These are phyloP conservation scores for Nesoenas mayeri DNA, from an alignment of 2,113 vertebrate species.

Conservation along the genomic window DNA sequence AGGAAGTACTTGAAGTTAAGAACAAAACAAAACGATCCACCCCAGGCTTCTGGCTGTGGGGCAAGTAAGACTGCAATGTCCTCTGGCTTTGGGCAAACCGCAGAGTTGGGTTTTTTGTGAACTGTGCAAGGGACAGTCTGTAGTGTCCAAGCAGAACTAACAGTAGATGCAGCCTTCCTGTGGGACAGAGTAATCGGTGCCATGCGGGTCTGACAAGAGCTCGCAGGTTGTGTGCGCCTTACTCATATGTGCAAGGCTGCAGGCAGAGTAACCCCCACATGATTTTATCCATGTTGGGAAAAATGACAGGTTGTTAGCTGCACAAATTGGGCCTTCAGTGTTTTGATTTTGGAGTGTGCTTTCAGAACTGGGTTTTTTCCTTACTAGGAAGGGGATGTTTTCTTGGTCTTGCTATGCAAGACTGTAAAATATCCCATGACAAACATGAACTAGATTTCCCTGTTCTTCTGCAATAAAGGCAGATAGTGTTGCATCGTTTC, in stretches of 20 bases:
- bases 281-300: not conserved
- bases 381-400: not conserved
- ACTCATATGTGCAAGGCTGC: fast-evolving
- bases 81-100: not conserved
- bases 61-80: not conserved
- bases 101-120: not conserved
- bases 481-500: not conserved
- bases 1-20: not conserved
- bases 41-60: not conserved
- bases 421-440: not conserved
- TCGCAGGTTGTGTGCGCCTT: not conserved
- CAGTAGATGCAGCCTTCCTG: not conserved
- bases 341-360: not conserved
- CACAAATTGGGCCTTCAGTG: not conserved
- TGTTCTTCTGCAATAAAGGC: not conserved
- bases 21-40: not conserved
- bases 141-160: not conserved
- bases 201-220: not conserved
- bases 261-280: not conserved
- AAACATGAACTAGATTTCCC: not conserved
- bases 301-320: not conserved
- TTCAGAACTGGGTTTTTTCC: not conserved
- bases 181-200: not conserved
- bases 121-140: not conserved
- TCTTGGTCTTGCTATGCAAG: not conserved